phyloP scores from a whole-genome alignment of 92 coral and sea anemone species.

The Porites lobata region DNA sequence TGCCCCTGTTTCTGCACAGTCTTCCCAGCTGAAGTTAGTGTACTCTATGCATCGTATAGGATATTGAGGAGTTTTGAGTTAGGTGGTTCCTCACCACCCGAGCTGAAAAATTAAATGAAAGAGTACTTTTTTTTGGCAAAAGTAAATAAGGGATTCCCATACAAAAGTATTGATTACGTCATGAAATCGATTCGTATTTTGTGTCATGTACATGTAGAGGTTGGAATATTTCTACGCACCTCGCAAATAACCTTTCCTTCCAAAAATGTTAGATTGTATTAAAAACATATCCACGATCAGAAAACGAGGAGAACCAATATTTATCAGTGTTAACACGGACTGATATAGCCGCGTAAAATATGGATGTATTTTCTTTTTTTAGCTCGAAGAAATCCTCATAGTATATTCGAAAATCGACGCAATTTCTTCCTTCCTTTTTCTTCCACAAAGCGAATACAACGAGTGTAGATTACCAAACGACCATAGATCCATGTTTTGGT shows the following conservation, averaged over 20 bases:
- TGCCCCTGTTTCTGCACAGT: conserved; percentile 90
- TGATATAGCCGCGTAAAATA: conserved; percentile 90
- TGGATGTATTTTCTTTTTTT: conserved; percentile 77
- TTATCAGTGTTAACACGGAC: conserved; percentile 72
- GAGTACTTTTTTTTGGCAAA: too few species aligned
- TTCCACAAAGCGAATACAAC: conserved; percentile 83
- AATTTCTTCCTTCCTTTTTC: conserved; percentile 50
- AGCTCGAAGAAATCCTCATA: conserved; percentile 87
- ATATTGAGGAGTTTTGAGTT: conserved; percentile 67
- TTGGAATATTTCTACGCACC: conserved; percentile 51
- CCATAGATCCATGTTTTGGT: conserved; percentile 89
- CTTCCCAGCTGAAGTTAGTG: conserved; percentile 80
- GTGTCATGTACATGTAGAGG: neutral
- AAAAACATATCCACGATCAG: conserved; percentile 81
- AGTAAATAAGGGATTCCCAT: too few species aligned
- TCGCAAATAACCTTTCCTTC: conserved; percentile 85
- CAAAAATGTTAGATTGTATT: conserved; percentile 95
- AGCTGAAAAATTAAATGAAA: neutral
- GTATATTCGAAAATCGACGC: conserved; percentile 70
- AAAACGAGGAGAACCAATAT: conserved; percentile 94
- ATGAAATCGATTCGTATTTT: neutral
- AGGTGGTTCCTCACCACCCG: neutral
- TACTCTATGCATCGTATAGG: conserved; percentile 85
- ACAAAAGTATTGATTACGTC: too few species aligned
- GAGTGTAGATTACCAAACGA: conserved; percentile 66